A percentile compares a stretch with the other conserved stretches of the same genome.
Conservation (phyloP, 1,140 invertebrate species). For the Brachionus rubens region DNA sequence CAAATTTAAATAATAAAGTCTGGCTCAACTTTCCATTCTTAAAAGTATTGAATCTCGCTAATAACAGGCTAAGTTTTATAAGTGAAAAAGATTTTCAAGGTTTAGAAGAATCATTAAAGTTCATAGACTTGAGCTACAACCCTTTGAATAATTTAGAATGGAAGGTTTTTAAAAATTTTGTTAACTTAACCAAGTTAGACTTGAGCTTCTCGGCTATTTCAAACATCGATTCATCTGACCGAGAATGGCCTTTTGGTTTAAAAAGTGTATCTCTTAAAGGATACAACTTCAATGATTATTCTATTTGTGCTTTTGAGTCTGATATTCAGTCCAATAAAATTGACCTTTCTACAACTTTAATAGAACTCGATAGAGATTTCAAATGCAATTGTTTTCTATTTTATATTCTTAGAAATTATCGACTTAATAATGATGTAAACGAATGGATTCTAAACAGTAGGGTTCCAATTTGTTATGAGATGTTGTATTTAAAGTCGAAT, state of each 20-base stretch:
- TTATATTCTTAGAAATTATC: not conserved
- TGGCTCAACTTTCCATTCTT: not conserved
- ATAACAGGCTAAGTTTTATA: no score
- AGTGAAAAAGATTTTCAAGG: not conserved
- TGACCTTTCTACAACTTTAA: not conserved
- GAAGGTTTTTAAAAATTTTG: not conserved
- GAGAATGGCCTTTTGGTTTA: not conserved
- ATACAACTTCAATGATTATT: not conserved
- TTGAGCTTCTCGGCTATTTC: not conserved
- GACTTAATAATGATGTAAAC: not conserved
- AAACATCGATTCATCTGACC: not conserved
- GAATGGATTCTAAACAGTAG: not conserved
- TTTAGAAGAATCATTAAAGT: not conserved
- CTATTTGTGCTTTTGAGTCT: not conserved
- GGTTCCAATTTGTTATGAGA: not conserved
- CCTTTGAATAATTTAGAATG: not conserved
- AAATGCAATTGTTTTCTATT: not conserved
- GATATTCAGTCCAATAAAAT: not conserved
- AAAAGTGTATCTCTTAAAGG: not conserved
- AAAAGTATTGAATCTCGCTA: no score
- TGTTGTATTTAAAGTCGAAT: not conserved
- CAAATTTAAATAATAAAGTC: not conserved
- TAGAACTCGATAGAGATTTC: not conserved
- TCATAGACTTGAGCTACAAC: not conserved
- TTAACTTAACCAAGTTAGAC: not conserved